Percentiles rank a stretch among this genome's conserved stretches.
Conservation (phyloP, 2,113 vertebrate genomes). For the Epinephelus moara region DNA sequence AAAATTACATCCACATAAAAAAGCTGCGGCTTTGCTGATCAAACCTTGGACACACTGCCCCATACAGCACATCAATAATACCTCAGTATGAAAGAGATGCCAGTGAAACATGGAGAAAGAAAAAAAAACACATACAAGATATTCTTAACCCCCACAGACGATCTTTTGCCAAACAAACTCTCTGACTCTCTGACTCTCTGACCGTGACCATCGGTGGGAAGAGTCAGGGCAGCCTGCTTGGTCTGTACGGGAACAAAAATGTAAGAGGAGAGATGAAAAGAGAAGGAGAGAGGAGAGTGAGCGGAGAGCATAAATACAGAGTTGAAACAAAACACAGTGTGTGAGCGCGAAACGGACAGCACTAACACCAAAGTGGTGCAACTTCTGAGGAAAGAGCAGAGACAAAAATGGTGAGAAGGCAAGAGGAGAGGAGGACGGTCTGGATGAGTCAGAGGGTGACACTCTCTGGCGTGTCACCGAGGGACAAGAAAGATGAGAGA, state of each 20-base stretch:
- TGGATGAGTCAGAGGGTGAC: slow-evolving; percentile 44
- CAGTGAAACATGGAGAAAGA: slow-evolving; percentile 8
- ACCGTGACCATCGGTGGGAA: slow-evolving; percentile 31
- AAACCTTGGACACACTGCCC: slow-evolving; percentile 34
- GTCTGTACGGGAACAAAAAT: slow-evolving; percentile 53
- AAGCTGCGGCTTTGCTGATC: slow-evolving; percentile 24
- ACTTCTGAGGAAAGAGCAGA: slow-evolving; percentile 48
- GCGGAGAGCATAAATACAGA: slow-evolving; percentile 31
- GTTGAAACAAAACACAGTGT: slow-evolving; percentile 55
- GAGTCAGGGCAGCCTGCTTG: slow-evolving; percentile 34
- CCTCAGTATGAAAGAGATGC: slow-evolving; percentile 53
- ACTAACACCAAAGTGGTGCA: slow-evolving; percentile 52
- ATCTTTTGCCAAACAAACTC: slow-evolving; percentile 55
- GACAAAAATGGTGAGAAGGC: slow-evolving; percentile 28
- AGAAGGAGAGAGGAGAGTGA: slow-evolving; percentile 32
- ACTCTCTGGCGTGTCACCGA: slow-evolving; percentile 18
- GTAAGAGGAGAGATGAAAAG: slow-evolving; percentile 47
- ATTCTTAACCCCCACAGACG: slow-evolving; percentile 38
- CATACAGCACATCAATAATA: slow-evolving; percentile 45
- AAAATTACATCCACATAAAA: slow-evolving; percentile 42
- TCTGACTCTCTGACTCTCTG: slow-evolving; percentile 48
- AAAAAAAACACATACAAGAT: slow-evolving; percentile 27
- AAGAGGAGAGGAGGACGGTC: slow-evolving; percentile 15
- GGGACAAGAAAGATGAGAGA: slow-evolving; percentile 23
- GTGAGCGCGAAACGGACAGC: slow-evolving; percentile 42